phyloP scores from a whole-genome alignment of 2,113 vertebrate genomes.

The Baryphthengus martii region DNA sequence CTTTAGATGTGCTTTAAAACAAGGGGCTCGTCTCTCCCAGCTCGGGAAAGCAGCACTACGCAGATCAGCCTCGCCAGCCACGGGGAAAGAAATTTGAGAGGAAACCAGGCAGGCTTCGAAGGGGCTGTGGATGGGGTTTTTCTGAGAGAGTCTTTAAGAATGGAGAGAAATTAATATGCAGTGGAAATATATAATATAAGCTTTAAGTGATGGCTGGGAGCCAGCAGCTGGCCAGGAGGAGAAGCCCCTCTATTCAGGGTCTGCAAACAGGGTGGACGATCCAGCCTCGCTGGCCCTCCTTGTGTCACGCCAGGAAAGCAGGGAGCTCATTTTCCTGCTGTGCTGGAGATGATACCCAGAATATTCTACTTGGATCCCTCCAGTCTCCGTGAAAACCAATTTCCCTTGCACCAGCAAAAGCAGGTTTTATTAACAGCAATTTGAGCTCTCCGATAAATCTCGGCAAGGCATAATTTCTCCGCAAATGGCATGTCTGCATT shows the following conservation, averaged over 20 bases:
- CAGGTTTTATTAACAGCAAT: constrained; percentile 50
- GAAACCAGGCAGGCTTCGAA: neutral
- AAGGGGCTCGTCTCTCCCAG: neutral
- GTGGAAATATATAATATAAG: neutral
- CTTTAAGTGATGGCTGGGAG: neutral
- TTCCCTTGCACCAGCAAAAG: constrained; percentile 29
- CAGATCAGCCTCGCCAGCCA: neutral
- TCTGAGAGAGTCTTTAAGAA: neutral
- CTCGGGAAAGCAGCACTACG: neutral
- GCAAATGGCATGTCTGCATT: neutral
- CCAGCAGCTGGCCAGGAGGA: neutral
- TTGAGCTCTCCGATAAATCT: constrained; percentile 39
- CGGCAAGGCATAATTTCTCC: neutral
- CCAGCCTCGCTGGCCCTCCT: neutral
- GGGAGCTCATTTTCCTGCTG: neutral
- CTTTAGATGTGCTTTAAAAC: neutral
- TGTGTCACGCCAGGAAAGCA: rapidly evolving
- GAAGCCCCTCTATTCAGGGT: neutral
- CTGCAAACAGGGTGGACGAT: neutral
- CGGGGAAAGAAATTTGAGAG: rapidly evolving
- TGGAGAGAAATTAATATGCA: neutral
- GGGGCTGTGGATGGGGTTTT: neutral
- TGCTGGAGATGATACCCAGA: neutral
- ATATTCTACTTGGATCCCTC: neutral
- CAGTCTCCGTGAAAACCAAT: constrained; percentile 28